Evolutionary conservation across 37 sponge, comb jelly and placozoan species (phyloP), one percentile per base, ranked within the genome.

Genomic region (Aphrocallistes beatrix): DNA sequence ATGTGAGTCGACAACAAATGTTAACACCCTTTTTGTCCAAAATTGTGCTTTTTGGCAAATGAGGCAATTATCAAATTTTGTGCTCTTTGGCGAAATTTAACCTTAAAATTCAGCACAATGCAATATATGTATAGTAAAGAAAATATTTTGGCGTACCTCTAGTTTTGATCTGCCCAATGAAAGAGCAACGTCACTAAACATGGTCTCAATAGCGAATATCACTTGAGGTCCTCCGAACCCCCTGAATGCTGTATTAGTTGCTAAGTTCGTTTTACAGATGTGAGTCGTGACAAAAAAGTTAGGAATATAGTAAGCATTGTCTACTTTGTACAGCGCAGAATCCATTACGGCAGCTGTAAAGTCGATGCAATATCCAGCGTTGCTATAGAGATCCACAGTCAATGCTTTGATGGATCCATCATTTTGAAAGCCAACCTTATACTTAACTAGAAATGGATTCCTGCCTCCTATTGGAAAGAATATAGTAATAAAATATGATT

Each of bases 401-500:
- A 81, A 9, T 25, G 85, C 82, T 37, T 13, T 85, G 28, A 85
- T 69, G 16, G 28, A 36, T 13, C 85, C 85, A 85, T 85, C 85
- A 10, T 81, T 85, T 13, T 21, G 60, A 16, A 9, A 81, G 17
- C 81, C 85, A 85, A 85, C 85, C 85, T 94, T 94, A 82, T 91
- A 94, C 37, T 85, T 85, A 8, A 84, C 88, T 0, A 90, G 82
- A 85, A 87, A 90, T 32, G 94, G 94, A 51, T 94, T 92, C 51
- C 92, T 75, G 0, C 85, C 87, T 47, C 94, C 94, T 81, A 21
- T n/a, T n/a, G 82, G 17, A 21, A 21, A 81, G 17, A 0, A n/a
- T n/a, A n/a, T n/a, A n/a, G n/a, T n/a, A n/a, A n/a, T n/a, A n/a
- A n/a, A n/a, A n/a, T n/a, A n/a, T n/a, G n/a, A n/a, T n/a, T n/a